A percentile compares a stretch with the other conserved stretches of the same genome.
Evolutionary conservation across 2,797 vertebrate genomes (phyloP).

Genomic region (Delichon dasypus): DNA sequence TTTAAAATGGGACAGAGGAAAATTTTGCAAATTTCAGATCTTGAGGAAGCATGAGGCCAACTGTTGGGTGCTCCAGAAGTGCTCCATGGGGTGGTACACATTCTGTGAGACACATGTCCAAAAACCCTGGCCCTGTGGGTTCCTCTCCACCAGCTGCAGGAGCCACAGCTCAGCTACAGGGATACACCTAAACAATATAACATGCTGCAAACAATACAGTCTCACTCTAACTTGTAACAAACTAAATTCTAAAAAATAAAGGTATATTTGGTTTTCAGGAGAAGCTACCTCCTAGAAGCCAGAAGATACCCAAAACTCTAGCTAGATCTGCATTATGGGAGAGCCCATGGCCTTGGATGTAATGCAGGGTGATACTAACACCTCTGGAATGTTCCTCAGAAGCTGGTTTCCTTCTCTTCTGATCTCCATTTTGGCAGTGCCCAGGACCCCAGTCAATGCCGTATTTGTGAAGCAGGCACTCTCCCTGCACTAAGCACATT

Average conservation of each 20-base stretch:
- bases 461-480: neutral
- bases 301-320: neutral
- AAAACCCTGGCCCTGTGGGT: fast-evolving
- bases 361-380: neutral
- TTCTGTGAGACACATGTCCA: neutral
- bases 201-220: neutral
- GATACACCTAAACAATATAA: neutral
- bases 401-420: neutral
- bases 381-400: neutral
- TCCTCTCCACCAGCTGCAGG: neutral
- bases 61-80: neutral
- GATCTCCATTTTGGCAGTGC: neutral
- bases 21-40: neutral
- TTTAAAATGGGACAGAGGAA: neutral
- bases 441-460: neutral
- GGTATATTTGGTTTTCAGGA: neutral
- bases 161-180: fast-evolving
- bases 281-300: neutral
- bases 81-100: fast-evolving
- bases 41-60: neutral
- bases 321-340: neutral
- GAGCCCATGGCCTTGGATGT: neutral
- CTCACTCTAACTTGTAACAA: neutral
- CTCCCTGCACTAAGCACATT: neutral
- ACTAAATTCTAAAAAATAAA: neutral